These are phyloP conservation scores for Erpobdella octoculata DNA, from an alignment of 2,888 invertebrate species.

Conservation along the genomic window DNA sequence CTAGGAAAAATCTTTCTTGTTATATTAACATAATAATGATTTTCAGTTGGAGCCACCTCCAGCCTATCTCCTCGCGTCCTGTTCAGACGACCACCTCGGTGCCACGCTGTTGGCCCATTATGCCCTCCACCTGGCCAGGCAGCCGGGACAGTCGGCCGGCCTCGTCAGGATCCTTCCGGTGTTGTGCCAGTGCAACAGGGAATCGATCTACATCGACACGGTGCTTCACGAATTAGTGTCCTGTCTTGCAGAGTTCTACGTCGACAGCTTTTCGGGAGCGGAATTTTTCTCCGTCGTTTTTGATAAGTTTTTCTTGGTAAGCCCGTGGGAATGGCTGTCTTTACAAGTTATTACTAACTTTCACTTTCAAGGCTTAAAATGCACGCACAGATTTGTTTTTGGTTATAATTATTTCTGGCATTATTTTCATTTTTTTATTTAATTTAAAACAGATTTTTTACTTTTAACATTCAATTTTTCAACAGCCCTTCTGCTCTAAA, in stretches of 20 bases:
- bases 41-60: conserved; percentile 33
- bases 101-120: conserved; percentile 34
- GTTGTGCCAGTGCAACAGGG: conserved; percentile 73
- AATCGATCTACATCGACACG: conserved; percentile 86
- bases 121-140: conserved; percentile 57
- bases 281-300: conserved; percentile 90
- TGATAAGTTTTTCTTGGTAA: conserved; percentile 82
- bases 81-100: conserved; percentile 30
- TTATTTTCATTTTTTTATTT: too few relatives aligned
- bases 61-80: conserved; percentile 18
- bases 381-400: too few relatives aligned
- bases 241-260: conserved; percentile 73
- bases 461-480: conserved; percentile 1
- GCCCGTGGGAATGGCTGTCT: conserved; percentile 23
- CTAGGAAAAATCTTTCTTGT: too few relatives aligned
- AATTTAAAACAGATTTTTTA: background rate
- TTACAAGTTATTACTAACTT: background rate
- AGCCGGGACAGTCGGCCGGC: conserved; percentile 70
- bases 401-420: too few relatives aligned
- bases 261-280: conserved; percentile 81
- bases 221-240: conserved; percentile 83
- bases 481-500: conserved; percentile 65
- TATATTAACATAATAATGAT: too few relatives aligned
- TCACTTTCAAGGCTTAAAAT: background rate
- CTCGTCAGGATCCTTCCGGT: conserved; percentile 78